Conservation (phyloP, 2,113 vertebrate species). For the Orycteropus afer region DNA sequence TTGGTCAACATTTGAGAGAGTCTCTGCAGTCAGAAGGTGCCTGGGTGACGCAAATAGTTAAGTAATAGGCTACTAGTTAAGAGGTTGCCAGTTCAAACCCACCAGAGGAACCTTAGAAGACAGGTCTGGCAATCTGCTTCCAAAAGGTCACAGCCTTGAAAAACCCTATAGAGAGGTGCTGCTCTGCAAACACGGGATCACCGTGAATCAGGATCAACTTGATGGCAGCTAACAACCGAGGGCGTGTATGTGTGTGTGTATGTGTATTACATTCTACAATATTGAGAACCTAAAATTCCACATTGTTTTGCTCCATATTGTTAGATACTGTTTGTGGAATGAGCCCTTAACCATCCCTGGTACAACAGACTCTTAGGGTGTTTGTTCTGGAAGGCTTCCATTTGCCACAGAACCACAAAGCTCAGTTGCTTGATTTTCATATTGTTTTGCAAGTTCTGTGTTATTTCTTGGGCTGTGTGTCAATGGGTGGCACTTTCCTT, state of each 20-base stretch:
- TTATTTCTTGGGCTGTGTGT: not conserved
- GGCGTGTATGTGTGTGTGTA: not conserved
- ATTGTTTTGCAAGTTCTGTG: constrained; percentile 38
- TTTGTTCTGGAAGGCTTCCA: constrained; percentile 46
- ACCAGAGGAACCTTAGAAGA: not conserved
- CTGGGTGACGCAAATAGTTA: not conserved
- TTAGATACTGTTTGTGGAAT: not conserved
- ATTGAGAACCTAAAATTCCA: not conserved
- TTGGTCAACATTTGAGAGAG: not conserved
- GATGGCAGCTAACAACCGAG: not conserved
- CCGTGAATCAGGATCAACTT: not conserved
- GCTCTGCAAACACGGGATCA: not conserved
- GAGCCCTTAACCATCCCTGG: not conserved
- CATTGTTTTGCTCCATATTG: not conserved
- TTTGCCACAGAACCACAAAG: constrained; percentile 21
- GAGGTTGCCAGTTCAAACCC: not conserved
- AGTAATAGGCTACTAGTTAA: not conserved
- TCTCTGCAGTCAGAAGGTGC: not conserved
- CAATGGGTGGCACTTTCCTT: not conserved
- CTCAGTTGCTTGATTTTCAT: constrained; percentile 40
- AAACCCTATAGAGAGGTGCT: not conserved
- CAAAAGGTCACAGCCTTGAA: not conserved
- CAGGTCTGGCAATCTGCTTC: not conserved
- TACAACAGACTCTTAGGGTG: not conserved
- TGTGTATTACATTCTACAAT: not conserved